Conservation (phyloP, 2,888 invertebrate species). For the Diplolepis rosae region DNA sequence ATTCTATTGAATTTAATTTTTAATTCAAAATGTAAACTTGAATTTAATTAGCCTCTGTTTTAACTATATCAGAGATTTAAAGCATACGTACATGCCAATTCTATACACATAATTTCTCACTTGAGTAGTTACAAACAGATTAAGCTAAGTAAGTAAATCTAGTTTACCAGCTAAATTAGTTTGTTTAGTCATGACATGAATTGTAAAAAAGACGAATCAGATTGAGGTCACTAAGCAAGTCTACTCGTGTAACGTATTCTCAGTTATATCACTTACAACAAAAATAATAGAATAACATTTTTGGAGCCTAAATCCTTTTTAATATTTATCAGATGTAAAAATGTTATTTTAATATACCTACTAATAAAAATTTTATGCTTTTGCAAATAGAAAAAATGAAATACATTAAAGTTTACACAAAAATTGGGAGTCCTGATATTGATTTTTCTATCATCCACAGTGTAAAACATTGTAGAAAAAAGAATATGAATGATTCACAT, state of each 20-base stretch:
- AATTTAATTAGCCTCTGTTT: no score
- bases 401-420: no score
- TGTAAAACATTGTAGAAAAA: neutral
- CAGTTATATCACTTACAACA: neutral
- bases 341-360: no score
- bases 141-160: neutral
- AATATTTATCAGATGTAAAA: no score
- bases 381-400: no score
- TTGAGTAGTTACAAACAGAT: no score
- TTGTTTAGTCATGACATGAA: neutral
- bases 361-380: no score
- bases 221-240: neutral
- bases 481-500: neutral
- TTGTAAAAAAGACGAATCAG: neutral
- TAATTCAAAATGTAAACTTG: neutral
- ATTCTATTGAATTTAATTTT: neutral
- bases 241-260: neutral
- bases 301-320: no score
- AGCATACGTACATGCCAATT: no score
- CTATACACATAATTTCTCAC: no score
- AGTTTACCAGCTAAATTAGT: neutral
- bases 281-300: no score
- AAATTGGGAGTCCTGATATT: neutral
- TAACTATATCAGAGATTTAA: no score
- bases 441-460: neutral